Percentiles rank a stretch among this genome's conserved stretches.
phyloP scores from a whole-genome alignment of 53 echinoderm and acorn worm genomes.

The Apostichopus leukothele region DNA sequence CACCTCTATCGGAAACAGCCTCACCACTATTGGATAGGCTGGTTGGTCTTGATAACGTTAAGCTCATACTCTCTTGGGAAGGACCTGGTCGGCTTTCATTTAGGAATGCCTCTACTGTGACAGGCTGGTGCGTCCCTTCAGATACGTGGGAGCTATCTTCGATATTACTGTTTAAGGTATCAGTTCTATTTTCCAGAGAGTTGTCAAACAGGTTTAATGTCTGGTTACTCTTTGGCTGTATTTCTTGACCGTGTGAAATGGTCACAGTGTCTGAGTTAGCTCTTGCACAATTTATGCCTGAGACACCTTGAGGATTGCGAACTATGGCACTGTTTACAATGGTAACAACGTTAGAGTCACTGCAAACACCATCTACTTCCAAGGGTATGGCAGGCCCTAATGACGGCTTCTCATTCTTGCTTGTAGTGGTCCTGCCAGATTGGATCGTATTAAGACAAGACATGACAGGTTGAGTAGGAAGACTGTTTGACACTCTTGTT shows the following conservation, averaged over 20 bases:
- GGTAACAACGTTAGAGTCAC: slow-evolving; percentile 12
- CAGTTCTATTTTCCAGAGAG: slow-evolving; percentile 10
- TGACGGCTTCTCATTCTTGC: background rate
- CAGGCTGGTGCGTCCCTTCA: background rate
- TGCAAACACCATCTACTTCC: slow-evolving; percentile 7
- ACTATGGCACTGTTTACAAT: slow-evolving; percentile 24
- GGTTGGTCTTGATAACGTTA: background rate
- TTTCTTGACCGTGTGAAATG: background rate
- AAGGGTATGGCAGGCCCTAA: slow-evolving; percentile 12
- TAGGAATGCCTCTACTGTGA: slow-evolving; percentile 12
- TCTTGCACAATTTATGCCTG: background rate
- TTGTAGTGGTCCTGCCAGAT: background rate
- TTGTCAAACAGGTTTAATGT: slow-evolving; percentile 25
- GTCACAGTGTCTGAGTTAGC: background rate
- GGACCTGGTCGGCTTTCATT: slow-evolving; percentile 16
- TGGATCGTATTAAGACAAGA: slow-evolving; percentile 24
- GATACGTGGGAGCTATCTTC: background rate
- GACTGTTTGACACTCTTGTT: slow-evolving; percentile 21
- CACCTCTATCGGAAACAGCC: background rate
- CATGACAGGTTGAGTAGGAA: slow-evolving; percentile 29
- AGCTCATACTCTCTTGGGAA: slow-evolving; percentile 16
- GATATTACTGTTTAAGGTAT: background rate
- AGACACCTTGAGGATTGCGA: slow-evolving; percentile 13
- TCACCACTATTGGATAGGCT: background rate
- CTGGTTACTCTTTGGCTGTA: background rate